Percentiles rank a stretch among this genome's conserved stretches.
Conservation (phyloP, 2,888 invertebrate genomes). For the Drosophila eohydei region DNA sequence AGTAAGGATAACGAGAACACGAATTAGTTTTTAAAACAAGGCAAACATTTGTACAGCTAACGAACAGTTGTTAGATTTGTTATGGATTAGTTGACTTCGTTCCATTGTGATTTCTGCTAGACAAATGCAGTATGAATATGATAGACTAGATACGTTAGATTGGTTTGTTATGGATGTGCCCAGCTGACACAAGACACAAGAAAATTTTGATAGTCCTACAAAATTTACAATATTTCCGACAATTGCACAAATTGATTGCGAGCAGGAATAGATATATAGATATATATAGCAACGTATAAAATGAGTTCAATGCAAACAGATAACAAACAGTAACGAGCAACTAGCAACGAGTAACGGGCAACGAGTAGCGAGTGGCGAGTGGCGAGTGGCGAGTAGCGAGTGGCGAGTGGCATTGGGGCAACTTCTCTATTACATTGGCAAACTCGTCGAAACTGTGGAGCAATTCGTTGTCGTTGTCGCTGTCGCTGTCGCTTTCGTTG, state of each 20-base stretch:
- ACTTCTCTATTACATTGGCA: slow-evolving; percentile 66
- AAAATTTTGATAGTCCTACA: not conserved
- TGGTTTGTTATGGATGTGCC: slow-evolving; percentile 22
- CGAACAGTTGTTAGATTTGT: slow-evolving; percentile 37
- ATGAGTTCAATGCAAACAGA: slow-evolving; percentile 40
- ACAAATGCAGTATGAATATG: slow-evolving; percentile 24
- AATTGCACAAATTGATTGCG: slow-evolving; percentile 53
- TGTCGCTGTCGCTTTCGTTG: slow-evolving; percentile 60
- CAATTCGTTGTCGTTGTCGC: slow-evolving; percentile 58
- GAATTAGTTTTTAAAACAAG: slow-evolving; percentile 52
- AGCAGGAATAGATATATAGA: slow-evolving; percentile 42
- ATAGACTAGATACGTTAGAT: slow-evolving; percentile 19
- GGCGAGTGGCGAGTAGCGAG: slow-evolving; percentile 11
- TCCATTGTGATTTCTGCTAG: slow-evolving; percentile 24
- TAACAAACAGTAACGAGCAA: slow-evolving; percentile 45
- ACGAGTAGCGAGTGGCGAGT: slow-evolving; percentile 28
- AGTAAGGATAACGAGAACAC: slow-evolving; percentile 28
- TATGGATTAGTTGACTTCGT: slow-evolving; percentile 26
- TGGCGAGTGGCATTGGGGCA: slow-evolving; percentile 23
- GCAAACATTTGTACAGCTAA: slow-evolving; percentile 73
- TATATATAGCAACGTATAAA: slow-evolving; percentile 43
- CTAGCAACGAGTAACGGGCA: slow-evolving; percentile 27
- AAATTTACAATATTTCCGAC: slow-evolving; percentile 43
- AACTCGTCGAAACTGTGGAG: slow-evolving; percentile 46
- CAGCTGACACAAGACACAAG: slow-evolving; percentile 3